Evolutionary conservation across 2,797 vertebrate genomes (phyloP), one percentile per base, ranked within the genome.

Genomic region (Oreortyx pictus): DNA sequence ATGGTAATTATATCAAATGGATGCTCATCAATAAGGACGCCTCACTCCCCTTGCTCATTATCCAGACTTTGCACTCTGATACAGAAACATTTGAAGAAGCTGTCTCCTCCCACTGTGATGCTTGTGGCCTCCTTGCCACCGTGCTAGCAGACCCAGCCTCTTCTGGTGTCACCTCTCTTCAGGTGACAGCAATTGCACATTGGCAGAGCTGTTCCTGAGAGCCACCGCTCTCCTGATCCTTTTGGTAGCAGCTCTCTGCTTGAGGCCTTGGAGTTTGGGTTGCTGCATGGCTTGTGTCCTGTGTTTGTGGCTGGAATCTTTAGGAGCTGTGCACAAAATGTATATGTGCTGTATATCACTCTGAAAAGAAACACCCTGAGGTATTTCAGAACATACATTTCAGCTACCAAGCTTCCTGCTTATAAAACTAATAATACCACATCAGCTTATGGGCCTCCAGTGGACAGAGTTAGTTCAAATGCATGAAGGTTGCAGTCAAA

Each of bases 1-100:
- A 92, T 94, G 87, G 84, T 96, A 94, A 94, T 96, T 95, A 87
- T 89, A 87, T 87, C 87, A 85, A 93, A 90, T 80, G 31, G 65
- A 85, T 74, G 75, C 86, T 96, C 61, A 90, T 95, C 90, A 96
- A 77, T 94, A 82, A 94, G 72, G 80, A 89, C 0, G 6, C 47
- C 75, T 90, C 74, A 92, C 89, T 95, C 82, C 76, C 93, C 73
- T 87, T 74, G 78, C 75, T 96, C 84, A 47, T 94, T 95, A 94
- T 74, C 81, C 84, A 44, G 89, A 82, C 92, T 92, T 82, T 3
- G 1, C 44, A 74, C 13, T 6, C 41, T 49, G 88, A 90, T 85
- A 80, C 0, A 80, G 84, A 71, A 95, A 50, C 52, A 57, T 65
- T 66, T 72, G 59, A 87, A 82, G 92, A 92, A 78, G 35, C 24